phyloP scores from a whole-genome alignment of 1,140 invertebrate genomes.

The Zaprionus vittiger region DNA sequence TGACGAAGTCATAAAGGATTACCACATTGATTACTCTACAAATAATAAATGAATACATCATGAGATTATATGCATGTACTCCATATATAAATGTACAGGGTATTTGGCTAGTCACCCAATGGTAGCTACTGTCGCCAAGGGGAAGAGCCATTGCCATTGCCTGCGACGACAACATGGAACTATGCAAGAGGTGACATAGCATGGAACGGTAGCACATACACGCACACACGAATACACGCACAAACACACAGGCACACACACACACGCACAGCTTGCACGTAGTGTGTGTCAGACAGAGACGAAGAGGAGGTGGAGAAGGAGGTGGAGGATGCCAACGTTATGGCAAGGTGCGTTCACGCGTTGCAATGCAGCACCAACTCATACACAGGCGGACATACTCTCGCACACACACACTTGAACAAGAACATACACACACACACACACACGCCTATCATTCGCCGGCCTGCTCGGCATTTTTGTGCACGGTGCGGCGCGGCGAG shows the following conservation, averaged over 20 bases:
- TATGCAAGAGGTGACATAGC: slow-evolving; percentile 73
- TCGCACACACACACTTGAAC: not conserved
- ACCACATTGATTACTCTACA: no score
- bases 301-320: not conserved
- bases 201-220: slow-evolving; percentile 43
- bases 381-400: slow-evolving; percentile 11
- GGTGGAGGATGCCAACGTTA: slow-evolving; percentile 9
- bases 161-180: slow-evolving; percentile 68
- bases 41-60: no score
- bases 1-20: no score
- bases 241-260: slow-evolving; percentile 35
- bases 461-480: slow-evolving; percentile 60
- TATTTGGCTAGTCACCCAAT: slow-evolving; percentile 2
- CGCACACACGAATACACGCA: slow-evolving; percentile 36
- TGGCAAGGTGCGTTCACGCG: slow-evolving; percentile 77
- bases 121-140: slow-evolving; percentile 46
- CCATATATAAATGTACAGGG: not conserved
- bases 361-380: slow-evolving; percentile 65
- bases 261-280: slow-evolving; percentile 14
- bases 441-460: slow-evolving; percentile 53
- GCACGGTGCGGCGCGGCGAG: slow-evolving; percentile 36
- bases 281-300: slow-evolving; percentile 22
- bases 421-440: slow-evolving; percentile 3
- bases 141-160: slow-evolving; percentile 52
- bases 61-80: not conserved